Base-by-base conservation (phyloP, 2,113 vertebrate genomes). In the Melanerpes formicivorus region DNA sequence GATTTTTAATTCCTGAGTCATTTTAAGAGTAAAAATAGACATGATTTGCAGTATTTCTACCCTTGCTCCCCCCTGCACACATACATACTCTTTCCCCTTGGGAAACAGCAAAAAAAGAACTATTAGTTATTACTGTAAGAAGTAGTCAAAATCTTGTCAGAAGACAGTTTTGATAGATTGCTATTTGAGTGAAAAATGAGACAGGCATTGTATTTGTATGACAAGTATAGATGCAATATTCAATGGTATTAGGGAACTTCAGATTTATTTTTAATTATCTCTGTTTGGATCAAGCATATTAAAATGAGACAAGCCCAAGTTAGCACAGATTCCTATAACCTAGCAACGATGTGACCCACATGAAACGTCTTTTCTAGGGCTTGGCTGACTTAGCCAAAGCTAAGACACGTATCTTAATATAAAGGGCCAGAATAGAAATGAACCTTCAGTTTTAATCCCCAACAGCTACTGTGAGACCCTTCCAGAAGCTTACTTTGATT, bases 81-180 rank as follows among this genome's bases (percentile, higher is more conserved):
- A 72, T 17, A 63, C 27, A 56, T 70, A 50, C 37, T 37, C 72
- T 18, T 10, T 22, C 11, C 3, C 22, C 75, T 46, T 1, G 25
- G 82, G 85, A 93, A 80, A 83, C 6, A 74, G 88, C 77, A 93
- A 67, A 77, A 77, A 94, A 83, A 91, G 60, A 71, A 64, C 52
- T 86, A 48, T 71, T 90, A 85, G 42, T 91, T 83, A 93, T 74
- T 93, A 86, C 62, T 90, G 30, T 74, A 86, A 64, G 56, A 26
- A 90, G 60, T 48, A 85, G 76, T 80, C 76, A 95, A 95, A 95
- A 93, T 71, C 48, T 65, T 95, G 88, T 91, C 94, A 95, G 64
- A 90, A 80, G 32, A 63, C 75, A 93, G 83, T 93, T 95, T 93
- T 94, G 93, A 96, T 78, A 65, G 94, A 96, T 85, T 80, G 80